Percentiles rank a stretch among this genome's conserved stretches.
Evolutionary conservation across 2,888 invertebrate species (phyloP).

Genomic region (Campoplex capitator): DNA sequence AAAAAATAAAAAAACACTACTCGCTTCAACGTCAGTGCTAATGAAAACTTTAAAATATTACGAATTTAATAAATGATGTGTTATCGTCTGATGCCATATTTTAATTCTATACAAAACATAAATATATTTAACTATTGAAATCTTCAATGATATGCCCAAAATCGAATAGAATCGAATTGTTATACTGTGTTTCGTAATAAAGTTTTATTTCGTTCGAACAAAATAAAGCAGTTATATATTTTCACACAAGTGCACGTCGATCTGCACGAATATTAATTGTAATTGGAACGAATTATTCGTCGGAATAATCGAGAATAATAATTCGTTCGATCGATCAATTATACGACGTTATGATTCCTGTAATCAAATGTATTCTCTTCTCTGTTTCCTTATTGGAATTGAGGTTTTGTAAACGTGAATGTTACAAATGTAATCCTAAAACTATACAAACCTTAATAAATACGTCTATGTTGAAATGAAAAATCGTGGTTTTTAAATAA

Average conservation of each 20-base stretch:
- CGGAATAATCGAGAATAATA: background rate
- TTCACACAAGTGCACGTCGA: background rate
- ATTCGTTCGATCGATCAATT: constrained; percentile 2
- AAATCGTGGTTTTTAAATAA: background rate
- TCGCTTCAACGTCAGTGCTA: constrained; percentile 61
- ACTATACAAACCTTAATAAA: constrained; percentile 44
- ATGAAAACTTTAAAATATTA: constrained; percentile 54
- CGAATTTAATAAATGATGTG: constrained; percentile 31
- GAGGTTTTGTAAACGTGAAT: constrained; percentile 55
- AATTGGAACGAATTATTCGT: constrained; percentile 12
- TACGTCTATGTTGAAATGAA: constrained; percentile 44
- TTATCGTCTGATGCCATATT: constrained; percentile 61
- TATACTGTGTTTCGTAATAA: constrained; percentile 41
- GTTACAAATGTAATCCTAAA: constrained; percentile 51
- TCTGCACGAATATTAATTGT: constrained; percentile 10
- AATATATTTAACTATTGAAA: constrained; percentile 13
- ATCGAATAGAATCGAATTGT: constrained; percentile 19
- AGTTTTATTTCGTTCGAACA: constrained; percentile 28
- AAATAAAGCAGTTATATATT: constrained; percentile 24
- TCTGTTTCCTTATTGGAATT: constrained; percentile 49
- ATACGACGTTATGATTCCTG: background rate
- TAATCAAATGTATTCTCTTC: constrained; percentile 4
- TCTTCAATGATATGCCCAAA: constrained; percentile 20
- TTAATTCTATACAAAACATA: constrained; percentile 32
- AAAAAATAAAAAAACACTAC: constrained; percentile 46